These are phyloP conservation scores for Hyppa rectilinea DNA, from an alignment of 2,888 invertebrate species.

Conservation along the genomic window DNA sequence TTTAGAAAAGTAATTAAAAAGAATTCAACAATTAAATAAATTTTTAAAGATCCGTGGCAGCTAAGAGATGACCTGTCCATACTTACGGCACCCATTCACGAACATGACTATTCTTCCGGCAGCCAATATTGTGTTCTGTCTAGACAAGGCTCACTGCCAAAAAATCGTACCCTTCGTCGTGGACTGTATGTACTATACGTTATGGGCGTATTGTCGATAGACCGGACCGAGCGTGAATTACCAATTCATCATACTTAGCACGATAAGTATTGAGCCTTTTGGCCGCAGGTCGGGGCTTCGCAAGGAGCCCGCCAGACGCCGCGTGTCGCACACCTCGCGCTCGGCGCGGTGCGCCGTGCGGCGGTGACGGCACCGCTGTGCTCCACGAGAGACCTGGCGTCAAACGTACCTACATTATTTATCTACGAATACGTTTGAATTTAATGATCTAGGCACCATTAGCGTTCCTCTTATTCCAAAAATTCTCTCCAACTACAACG, in stretches of 20 bases:
- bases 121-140: slow-evolving; percentile 29
- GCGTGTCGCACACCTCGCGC: slow-evolving; percentile 16
- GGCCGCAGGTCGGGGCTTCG: slow-evolving; percentile 11
- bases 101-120: slow-evolving; percentile 6
- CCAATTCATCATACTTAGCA: slow-evolving; percentile 25
- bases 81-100: too few relatives aligned
- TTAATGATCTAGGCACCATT: neutral
- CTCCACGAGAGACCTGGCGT: neutral
- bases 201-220: slow-evolving; percentile 15
- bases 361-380: neutral
- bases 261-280: slow-evolving; percentile 23
- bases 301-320: slow-evolving; percentile 3
- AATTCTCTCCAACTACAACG: too few relatives aligned
- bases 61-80: too few relatives aligned
- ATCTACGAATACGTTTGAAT: neutral
- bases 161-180: slow-evolving; percentile 18
- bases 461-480: slow-evolving; percentile 1
- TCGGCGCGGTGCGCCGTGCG: neutral
- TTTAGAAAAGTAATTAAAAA: too few relatives aligned
- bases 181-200: slow-evolving; percentile 6
- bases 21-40: too few relatives aligned
- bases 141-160: slow-evolving; percentile 54
- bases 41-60: too few relatives aligned
- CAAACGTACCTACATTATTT: neutral
- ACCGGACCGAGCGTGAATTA: slow-evolving; percentile 18